phyloP scores from a whole-genome alignment of 2,797 vertebrate genomes.

The Epinephelus awoara region DNA sequence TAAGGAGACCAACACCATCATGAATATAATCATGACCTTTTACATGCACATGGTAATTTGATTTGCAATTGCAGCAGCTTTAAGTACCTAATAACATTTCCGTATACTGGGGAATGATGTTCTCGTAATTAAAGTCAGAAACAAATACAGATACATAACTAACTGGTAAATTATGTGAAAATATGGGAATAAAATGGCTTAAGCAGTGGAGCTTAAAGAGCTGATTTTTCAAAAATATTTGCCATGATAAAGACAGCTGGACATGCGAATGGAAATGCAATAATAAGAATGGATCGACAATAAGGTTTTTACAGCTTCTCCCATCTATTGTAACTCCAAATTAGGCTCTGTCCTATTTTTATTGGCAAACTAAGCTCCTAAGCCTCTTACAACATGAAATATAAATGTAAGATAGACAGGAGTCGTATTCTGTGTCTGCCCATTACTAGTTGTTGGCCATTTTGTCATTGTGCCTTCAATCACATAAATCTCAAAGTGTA shows the following conservation, averaged over 20 bases:
- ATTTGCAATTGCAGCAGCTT: constrained; percentile 13
- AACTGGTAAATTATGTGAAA: neutral
- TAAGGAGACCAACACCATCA: no score
- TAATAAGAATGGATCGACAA: neutral
- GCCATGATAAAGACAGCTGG: neutral
- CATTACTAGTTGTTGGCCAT: constrained; percentile 30
- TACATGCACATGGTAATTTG: neutral
- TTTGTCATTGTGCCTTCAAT: constrained; percentile 36
- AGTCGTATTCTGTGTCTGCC: constrained; percentile 2
- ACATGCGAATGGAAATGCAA: neutral
- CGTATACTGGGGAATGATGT: neutral
- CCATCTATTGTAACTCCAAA: constrained; percentile 17
- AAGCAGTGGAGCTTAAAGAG: neutral
- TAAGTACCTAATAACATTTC: constrained; percentile 9
- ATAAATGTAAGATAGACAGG: constrained; percentile 14
- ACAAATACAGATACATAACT: neutral
- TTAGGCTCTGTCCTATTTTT: constrained; percentile 21
- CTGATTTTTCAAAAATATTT: neutral
- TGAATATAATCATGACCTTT: constrained; percentile 4
- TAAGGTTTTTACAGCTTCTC: constrained; percentile 10
- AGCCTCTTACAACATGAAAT: constrained; percentile 10
- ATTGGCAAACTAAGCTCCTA: constrained; percentile 18
- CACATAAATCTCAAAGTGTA: constrained; percentile 66
- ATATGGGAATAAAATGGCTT: neutral
- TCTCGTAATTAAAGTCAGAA: neutral